These are phyloP conservation scores for Diceros bicornis DNA, from an alignment of 2,797 vertebrate species.

Conservation along the genomic window DNA sequence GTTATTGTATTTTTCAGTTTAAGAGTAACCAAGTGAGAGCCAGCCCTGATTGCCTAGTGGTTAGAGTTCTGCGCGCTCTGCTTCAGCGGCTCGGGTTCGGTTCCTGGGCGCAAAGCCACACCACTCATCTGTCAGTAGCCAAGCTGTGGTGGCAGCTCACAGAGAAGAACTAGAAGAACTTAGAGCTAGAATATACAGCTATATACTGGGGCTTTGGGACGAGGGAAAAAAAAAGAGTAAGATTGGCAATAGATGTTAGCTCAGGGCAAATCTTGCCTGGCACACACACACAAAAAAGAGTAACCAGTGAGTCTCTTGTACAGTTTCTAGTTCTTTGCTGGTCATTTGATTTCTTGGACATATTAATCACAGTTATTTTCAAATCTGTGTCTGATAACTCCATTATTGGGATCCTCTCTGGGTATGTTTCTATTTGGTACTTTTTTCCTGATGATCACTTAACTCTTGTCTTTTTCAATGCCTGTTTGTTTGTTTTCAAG, in stretches of 20 bases:
- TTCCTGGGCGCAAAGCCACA: too few species aligned
- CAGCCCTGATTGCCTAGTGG: too few species aligned
- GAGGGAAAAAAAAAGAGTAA: too few species aligned
- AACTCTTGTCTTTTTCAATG: background rate
- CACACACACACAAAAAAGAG: background rate
- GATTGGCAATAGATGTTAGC: too few species aligned
- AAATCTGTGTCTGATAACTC: background rate
- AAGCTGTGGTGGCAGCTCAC: too few species aligned
- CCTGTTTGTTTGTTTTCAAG: background rate
- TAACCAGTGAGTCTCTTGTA: background rate
- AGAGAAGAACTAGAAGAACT: too few species aligned
- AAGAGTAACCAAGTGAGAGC: background rate
- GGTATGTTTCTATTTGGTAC: background rate
- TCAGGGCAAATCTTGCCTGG: too few species aligned
- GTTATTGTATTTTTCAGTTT: background rate
- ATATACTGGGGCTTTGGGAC: too few species aligned
- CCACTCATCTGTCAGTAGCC: too few species aligned
- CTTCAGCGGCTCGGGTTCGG: too few species aligned
- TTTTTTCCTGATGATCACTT: background rate
- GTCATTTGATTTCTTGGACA: background rate
- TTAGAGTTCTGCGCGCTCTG: too few species aligned
- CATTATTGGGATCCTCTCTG: background rate
- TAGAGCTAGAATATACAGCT: too few species aligned
- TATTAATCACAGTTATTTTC: background rate
- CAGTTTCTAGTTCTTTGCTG: background rate